phyloP scores from a whole-genome alignment of 2,797 vertebrate genomes.

The Liasis olivaceus region DNA sequence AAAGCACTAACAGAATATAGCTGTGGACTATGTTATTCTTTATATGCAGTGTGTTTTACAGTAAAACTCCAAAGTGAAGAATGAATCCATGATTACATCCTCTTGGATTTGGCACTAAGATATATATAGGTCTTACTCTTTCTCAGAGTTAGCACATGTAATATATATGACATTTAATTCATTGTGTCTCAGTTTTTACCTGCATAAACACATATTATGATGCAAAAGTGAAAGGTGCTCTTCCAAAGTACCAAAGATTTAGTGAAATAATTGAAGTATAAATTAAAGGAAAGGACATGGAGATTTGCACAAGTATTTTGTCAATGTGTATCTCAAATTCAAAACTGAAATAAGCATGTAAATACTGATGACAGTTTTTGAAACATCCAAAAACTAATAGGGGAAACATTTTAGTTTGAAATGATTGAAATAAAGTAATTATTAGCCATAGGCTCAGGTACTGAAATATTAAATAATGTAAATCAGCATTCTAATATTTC shows the following conservation, averaged over 20 bases:
- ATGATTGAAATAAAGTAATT: neutral
- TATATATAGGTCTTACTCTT: neutral
- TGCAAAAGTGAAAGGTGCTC: neutral
- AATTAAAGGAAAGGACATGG: neutral
- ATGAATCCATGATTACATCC: neutral
- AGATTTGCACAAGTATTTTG: neutral
- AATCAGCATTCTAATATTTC: neutral
- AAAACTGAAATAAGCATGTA: neutral
- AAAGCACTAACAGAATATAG: constrained; percentile 6
- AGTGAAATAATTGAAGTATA: neutral
- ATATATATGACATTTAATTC: neutral
- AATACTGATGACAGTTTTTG: neutral
- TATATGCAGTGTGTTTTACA: neutral
- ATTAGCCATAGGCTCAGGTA: neutral
- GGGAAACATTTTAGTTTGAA: neutral
- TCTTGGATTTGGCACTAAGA: neutral
- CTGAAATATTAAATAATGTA: neutral
- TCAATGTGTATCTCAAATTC: neutral
- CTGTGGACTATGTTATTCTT: neutral
- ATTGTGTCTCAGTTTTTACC: constrained; percentile 11
- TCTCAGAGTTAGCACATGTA: neutral
- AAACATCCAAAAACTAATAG: neutral
- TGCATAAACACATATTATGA: neutral
- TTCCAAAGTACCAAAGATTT: neutral
- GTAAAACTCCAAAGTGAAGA: neutral